Evolutionary conservation across 2,113 vertebrate species (phyloP).

Genomic region (Dipodomys merriami): DNA sequence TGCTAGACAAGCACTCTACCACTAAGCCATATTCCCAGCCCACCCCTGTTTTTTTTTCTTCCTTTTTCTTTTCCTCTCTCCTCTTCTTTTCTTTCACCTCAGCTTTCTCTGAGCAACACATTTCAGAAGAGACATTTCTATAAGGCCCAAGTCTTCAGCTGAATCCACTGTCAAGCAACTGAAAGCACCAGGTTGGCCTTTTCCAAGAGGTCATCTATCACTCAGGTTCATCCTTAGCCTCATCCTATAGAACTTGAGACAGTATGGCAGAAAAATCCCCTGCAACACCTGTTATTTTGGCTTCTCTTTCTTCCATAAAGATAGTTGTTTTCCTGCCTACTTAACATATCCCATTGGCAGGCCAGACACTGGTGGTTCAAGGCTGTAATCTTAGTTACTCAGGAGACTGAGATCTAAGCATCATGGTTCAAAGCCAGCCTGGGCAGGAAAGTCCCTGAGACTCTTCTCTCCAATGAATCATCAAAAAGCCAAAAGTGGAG

Average conservation of each 20-base stretch:
- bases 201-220: not conserved
- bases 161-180: not conserved
- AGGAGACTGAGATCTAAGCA: too few species aligned
- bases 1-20: too few species aligned
- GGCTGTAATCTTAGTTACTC: too few species aligned
- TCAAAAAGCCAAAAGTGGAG: too few species aligned
- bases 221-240: not conserved
- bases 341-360: not conserved
- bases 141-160: not conserved
- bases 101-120: not conserved
- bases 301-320: constrained; percentile 7
- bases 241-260: not conserved
- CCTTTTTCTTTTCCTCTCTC: not conserved
- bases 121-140: not conserved
- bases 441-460: too few species aligned
- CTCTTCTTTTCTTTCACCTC: not conserved
- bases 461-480: too few species aligned
- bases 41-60: not conserved
- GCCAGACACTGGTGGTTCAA: too few species aligned
- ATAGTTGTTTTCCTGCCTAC: constrained; percentile 7
- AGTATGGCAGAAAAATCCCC: not conserved
- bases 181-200: not conserved
- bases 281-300: not conserved
- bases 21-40: too few species aligned
- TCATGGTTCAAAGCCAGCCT: too few species aligned